A percentile compares a stretch with the other conserved stretches of the same genome.
These are phyloP conservation scores for Alentia gelatinosa DNA, from an alignment of 2,888 invertebrate species.

Conservation along the genomic window DNA sequence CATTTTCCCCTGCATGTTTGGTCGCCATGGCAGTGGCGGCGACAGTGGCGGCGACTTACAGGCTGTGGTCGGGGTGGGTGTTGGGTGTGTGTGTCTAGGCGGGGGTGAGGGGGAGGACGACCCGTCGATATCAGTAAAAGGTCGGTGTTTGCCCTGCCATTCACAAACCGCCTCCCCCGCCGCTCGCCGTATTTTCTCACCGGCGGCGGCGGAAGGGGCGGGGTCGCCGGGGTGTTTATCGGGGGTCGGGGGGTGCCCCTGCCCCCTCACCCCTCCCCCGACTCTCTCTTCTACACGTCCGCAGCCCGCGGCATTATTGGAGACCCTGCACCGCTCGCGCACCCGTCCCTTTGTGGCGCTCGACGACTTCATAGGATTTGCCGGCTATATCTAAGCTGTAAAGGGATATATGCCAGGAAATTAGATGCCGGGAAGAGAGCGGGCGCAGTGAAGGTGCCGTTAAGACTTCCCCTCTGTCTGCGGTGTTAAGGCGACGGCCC, in stretches of 20 bases:
- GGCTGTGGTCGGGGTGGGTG: background rate
- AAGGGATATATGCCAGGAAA: conserved; percentile 4
- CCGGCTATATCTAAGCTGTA: background rate
- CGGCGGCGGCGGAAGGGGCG: background rate
- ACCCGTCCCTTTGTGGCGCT: background rate
- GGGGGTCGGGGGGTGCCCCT: background rate
- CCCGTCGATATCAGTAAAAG: conserved; percentile 47
- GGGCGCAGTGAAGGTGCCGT: background rate
- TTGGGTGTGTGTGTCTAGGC: background rate
- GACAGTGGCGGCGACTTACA: background rate
- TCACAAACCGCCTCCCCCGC: background rate
- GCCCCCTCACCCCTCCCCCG: background rate
- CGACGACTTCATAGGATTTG: conserved; percentile 27
- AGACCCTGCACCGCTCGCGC: background rate
- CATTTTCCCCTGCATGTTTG: background rate
- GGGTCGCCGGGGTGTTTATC: background rate
- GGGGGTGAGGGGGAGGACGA: background rate
- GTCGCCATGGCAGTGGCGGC: background rate
- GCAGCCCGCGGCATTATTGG: background rate
- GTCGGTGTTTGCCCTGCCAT: conserved; percentile 12
- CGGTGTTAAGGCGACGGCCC: too few relatives aligned
- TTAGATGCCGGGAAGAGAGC: background rate
- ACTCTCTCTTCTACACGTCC: too few relatives aligned
- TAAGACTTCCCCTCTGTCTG: background rate
- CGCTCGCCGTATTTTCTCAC: background rate